A percentile compares a stretch with the other conserved stretches of the same genome.
These are phyloP conservation scores for Acanthurus lineatus DNA, from an alignment of 2,797 vertebrate genomes.

Conservation along the genomic window DNA sequence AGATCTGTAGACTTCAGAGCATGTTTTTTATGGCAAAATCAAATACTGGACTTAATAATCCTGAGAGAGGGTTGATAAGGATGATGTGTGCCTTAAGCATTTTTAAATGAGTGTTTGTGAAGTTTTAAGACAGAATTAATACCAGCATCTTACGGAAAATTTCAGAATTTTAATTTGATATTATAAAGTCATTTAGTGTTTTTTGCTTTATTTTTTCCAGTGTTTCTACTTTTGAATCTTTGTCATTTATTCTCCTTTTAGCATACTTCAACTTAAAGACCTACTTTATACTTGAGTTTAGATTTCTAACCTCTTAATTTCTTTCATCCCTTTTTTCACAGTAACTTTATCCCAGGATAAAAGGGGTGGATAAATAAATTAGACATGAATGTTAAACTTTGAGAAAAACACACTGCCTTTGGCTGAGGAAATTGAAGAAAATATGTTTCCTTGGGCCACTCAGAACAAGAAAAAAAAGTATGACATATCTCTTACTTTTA, in stretches of 20 bases:
- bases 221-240: too few relatives aligned
- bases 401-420: constrained; percentile 8
- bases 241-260: background rate
- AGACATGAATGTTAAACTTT: background rate
- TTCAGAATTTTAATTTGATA: too few relatives aligned
- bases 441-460: constrained; percentile 6
- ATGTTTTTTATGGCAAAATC: background rate
- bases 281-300: background rate
- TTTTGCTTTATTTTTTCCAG: too few relatives aligned
- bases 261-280: background rate
- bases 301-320: background rate
- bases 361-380: background rate
- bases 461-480: constrained; percentile 1
- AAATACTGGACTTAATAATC: background rate
- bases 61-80: background rate
- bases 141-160: background rate
- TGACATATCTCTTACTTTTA: background rate
- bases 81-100: background rate
- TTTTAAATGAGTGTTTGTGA: background rate
- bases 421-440: constrained; percentile 21
- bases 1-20: background rate
- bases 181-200: too few relatives aligned
- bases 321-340: background rate
- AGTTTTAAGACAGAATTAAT: background rate
- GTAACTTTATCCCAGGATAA: background rate